Evolutionary conservation across 1,140 invertebrate genomes (phyloP).

Genomic region (Coelopa frigida): DNA sequence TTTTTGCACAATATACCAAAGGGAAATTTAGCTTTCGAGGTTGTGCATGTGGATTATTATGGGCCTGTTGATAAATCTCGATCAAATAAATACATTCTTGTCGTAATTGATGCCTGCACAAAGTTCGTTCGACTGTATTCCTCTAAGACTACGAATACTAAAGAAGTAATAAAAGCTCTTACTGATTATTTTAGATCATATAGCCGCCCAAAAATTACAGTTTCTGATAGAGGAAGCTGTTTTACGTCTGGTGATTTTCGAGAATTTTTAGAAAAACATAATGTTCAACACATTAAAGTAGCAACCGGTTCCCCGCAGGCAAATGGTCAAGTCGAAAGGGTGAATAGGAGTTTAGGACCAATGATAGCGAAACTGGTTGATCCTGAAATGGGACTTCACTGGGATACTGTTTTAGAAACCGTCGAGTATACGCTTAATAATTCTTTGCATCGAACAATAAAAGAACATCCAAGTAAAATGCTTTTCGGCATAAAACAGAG

Average conservation of each 20-base stretch:
- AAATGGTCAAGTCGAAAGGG: slow-evolving; percentile 19
- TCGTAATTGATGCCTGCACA: too few relatives aligned
- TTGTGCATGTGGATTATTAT: too few relatives aligned
- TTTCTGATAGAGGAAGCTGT: slow-evolving; percentile 22
- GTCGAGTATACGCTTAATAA: slow-evolving; percentile 24
- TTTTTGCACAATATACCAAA: slow-evolving; percentile 19
- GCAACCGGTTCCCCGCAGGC: slow-evolving; percentile 12
- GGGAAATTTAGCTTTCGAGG: too few relatives aligned
- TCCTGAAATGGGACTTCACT: slow-evolving; percentile 1
- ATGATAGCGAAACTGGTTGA: slow-evolving; percentile 15
- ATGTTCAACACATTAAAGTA: slow-evolving; percentile 12
- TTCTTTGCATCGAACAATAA: slow-evolving; percentile 16
- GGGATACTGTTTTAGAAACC: slow-evolving; percentile 13
- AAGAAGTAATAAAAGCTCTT: too few relatives aligned
- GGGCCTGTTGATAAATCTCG: too few relatives aligned
- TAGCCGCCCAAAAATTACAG: too few relatives aligned
- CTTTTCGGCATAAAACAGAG: too few relatives aligned
- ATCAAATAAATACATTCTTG: too few relatives aligned
- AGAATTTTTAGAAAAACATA: slow-evolving; percentile 12
- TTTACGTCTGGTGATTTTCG: slow-evolving; percentile 23
- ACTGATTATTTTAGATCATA: too few relatives aligned
- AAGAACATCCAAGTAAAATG: slow-evolving; percentile 14
- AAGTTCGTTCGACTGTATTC: too few relatives aligned
- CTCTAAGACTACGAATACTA: too few relatives aligned
- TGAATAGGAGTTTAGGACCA: slow-evolving; percentile 16